These are phyloP conservation scores for Rafetus swinhoei DNA, from an alignment of 2,113 vertebrate species.

Conservation along the genomic window DNA sequence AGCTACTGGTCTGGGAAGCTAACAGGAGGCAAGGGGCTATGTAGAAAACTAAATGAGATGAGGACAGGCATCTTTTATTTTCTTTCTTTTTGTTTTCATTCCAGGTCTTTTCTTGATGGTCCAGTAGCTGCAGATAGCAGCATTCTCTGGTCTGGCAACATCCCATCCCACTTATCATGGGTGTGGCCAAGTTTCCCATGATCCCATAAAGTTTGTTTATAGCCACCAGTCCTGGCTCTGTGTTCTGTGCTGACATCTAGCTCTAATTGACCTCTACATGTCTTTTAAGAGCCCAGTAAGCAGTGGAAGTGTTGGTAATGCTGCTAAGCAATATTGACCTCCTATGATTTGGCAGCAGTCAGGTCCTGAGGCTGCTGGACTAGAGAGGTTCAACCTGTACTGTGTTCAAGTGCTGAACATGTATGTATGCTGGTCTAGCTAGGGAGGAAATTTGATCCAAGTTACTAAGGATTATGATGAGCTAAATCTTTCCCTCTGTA, in stretches of 20 bases:
- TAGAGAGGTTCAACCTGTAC: too few species aligned
- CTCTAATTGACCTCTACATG: too few species aligned
- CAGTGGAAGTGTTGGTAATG: too few species aligned
- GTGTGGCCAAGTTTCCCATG: too few species aligned
- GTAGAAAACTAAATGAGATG: neutral
- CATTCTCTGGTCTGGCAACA: neutral
- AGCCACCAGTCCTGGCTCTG: too few species aligned
- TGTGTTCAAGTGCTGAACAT: neutral
- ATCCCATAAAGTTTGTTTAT: too few species aligned
- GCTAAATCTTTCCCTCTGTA: neutral
- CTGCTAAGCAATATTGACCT: too few species aligned
- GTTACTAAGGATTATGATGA: neutral
- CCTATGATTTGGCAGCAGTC: too few species aligned
- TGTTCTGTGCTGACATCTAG: too few species aligned
- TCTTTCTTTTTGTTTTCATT: neutral
- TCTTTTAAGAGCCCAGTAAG: too few species aligned
- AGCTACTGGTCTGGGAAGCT: neutral
- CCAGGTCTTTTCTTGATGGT: neutral
- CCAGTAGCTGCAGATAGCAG: fast-evolving
- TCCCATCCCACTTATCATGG: neutral
- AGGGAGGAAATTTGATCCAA: neutral
- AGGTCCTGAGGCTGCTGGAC: too few species aligned
- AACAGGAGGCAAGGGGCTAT: neutral
- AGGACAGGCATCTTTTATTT: neutral
- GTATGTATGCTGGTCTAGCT: neutral